Base-by-base conservation (phyloP, 1,140 invertebrate species). In the Drosophila guanche region DNA sequence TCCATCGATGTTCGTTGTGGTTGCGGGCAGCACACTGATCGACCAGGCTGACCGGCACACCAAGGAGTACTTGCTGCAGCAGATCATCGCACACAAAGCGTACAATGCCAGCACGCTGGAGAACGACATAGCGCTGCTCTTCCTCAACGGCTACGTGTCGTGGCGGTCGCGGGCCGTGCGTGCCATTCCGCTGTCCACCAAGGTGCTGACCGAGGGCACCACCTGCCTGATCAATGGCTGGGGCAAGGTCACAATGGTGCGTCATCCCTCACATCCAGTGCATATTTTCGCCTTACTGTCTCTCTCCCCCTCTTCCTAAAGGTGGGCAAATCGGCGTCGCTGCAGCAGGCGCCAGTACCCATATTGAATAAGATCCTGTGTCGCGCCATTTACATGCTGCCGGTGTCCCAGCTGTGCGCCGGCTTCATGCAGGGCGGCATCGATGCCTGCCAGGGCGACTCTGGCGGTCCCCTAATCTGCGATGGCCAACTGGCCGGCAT, bases 401-500 rank as follows among this genome's bases (percentile, higher is more conserved):
- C 81, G 0, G 10, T 8, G 0, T 52, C 83, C 0, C 81, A 85
- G 52, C 16, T 90, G 4, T 90, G 89, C 22, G 89, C 89, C 4
- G 89, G 84, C 37, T 81, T 63, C 25, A 20, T 84, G 14, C 55
- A 62, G 22, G 80, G 79, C 22, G 75, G 69, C 5, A 76, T 78
- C n/a, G 88, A 90, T 61, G 56, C 74, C 16, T 91, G 89, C n/a
- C 42, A 41, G 5, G 74, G 91, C 68, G 94, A 94, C 76, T 94
- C 93, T 23, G 94, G 94, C 2, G 94, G 94, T 2, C 93, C 94
- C 2, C 71, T 95, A 51, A 77, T 93, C 10, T 92, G 92, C 69
- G 63, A 89, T 14, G 92, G 89, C 1, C 84, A 91, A 40, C 91
- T 95, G 47, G 93, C 93, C 27, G 96, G 96, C 5, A 91, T 96